Evolutionary conservation across 2,113 vertebrate species (phyloP).

Genomic region (Chinchilla lanigera): DNA sequence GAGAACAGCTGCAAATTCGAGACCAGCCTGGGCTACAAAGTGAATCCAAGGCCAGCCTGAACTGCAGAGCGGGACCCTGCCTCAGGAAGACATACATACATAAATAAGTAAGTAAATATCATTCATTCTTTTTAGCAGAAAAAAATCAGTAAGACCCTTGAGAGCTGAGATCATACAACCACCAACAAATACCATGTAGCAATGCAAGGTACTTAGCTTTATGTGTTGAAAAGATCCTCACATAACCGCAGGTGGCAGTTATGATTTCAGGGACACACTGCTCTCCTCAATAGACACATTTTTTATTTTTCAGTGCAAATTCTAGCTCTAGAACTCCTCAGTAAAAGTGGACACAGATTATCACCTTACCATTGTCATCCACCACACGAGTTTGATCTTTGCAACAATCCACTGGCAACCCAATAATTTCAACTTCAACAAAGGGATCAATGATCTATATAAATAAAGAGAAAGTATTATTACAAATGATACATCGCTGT

Average conservation of each 20-base stretch:
- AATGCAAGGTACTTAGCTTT: neutral
- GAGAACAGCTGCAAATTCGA: no score
- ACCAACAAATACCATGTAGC: neutral
- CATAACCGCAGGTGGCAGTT: neutral
- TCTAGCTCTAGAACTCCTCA: neutral
- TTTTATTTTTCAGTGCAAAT: neutral
- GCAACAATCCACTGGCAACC: slow-evolving; percentile 96
- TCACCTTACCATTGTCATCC: slow-evolving; percentile 95
- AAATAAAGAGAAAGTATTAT: slow-evolving; percentile 9
- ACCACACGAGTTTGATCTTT: slow-evolving; percentile 99
- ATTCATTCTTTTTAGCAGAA: neutral
- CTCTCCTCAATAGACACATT: neutral
- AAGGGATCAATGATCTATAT: slow-evolving; percentile 98
- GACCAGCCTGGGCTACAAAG: no score
- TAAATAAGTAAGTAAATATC: neutral
- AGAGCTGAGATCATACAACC: neutral
- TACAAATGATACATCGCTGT: neutral
- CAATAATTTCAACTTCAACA: slow-evolving; percentile 98
- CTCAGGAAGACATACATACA: no score
- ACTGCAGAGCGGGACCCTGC: no score
- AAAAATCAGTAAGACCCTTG: slow-evolving; percentile 46
- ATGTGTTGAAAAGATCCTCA: neutral
- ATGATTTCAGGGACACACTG: neutral
- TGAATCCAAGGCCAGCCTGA: no score
- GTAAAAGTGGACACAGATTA: neutral